Evolutionary conservation across 1,140 invertebrate genomes (phyloP), one percentile per base, ranked within the genome.

Genomic region (Heliconius nattereri): DNA sequence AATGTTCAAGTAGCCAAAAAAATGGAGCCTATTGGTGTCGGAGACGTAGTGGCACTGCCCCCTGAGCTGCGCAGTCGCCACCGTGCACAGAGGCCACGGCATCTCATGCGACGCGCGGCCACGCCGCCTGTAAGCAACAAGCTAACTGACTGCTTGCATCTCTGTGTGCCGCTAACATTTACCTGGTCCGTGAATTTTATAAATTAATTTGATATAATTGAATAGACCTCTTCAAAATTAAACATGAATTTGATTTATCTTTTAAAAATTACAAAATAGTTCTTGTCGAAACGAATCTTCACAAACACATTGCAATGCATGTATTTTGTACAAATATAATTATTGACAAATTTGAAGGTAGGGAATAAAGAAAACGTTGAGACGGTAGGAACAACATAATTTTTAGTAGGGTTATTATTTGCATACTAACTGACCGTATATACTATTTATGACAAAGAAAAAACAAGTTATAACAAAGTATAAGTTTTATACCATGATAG

Each of bases 91-190:
- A 89, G 86, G 83, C 93, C 87, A 82, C 89, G 87, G 78, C 90
- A 86, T 78, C 92, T 83, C 85, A 86, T 78, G 86, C 88, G 89
- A 83, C 92, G 87, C 83, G 94, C 94, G 88, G 90, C 88, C 78
- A 94, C 94, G 92, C 94, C 94, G 91, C 94, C 94, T 90, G 94
- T 96, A 96, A 96, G 95, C 92, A 90, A 45, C 90, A 87, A 85
- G 87, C 91, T 92, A 91, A 91, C 86, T 86, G 86, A 86, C 89
- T 86, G 90, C 89, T 90, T 92, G 87, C 88, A 89, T 87, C 83
- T 88, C 88, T 91, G 90, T 91, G 91, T 92, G 90, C 91, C 84
- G 90, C 91, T 94, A 94, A 94, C 91, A 85, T 81, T 86, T 78
- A 86, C 88, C 88, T 86, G 91, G 90, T 92, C 89, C 88, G 90